These are phyloP conservation scores for Neodon shergylaensis DNA, from an alignment of 2,113 vertebrate species.

Conservation along the genomic window DNA sequence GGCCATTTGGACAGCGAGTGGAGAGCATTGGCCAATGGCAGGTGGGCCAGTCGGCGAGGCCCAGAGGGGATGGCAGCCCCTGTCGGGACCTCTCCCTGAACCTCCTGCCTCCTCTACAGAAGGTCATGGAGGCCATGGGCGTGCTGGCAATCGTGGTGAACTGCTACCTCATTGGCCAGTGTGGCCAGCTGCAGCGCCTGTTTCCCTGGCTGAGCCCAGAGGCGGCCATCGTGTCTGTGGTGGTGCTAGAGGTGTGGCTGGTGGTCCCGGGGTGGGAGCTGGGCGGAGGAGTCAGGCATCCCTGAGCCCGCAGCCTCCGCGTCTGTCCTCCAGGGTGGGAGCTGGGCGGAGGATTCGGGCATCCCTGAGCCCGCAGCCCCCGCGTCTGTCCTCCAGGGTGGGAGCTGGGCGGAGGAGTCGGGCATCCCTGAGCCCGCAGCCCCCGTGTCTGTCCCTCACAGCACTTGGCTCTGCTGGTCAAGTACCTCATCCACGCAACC, in stretches of 20 bases:
- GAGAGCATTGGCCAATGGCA: constrained; percentile 98
- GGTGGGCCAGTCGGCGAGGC: constrained; percentile 80
- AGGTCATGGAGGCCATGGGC: constrained; percentile 97
- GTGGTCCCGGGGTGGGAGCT: rapidly evolving
- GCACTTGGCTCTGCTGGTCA: constrained; percentile 96
- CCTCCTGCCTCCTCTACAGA: constrained; percentile 82
- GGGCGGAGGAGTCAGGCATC: rapidly evolving
- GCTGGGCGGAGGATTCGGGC: not conserved
- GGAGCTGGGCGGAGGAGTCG: rapidly evolving
- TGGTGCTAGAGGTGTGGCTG: constrained; percentile 94
- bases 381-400: not conserved
- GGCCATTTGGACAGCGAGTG: constrained; percentile 94
- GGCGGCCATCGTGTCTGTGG: constrained; percentile 96
- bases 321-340: rapidly evolving
- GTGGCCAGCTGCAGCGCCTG: constrained; percentile 96
- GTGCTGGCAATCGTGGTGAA: constrained; percentile 97
- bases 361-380: not conserved
- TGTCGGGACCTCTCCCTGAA: not conserved
- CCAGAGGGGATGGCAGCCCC: not conserved
- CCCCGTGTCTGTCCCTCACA: constrained; percentile 69
- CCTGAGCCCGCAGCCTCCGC: not conserved
- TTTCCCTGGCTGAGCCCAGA: constrained; percentile 97
- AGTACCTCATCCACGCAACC: constrained; percentile 96
- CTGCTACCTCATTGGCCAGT: constrained; percentile 98
- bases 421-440: not conserved